These are phyloP conservation scores for Gallinago undulata DNA, from an alignment of 2,113 vertebrate species.

Conservation along the genomic window DNA sequence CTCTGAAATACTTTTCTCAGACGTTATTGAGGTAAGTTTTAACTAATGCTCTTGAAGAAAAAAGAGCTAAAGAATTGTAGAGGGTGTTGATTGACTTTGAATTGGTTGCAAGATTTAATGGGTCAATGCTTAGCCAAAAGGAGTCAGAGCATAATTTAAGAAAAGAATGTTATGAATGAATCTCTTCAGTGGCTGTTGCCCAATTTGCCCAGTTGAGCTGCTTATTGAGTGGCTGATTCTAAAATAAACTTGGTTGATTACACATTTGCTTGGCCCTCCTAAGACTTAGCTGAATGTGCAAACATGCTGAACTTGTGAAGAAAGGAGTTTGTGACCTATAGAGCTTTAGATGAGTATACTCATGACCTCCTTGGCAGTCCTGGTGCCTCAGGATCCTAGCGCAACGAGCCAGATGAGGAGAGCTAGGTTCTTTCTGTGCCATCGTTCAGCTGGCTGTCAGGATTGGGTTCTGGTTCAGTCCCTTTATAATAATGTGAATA, in stretches of 20 bases:
- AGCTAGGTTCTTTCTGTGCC: neutral
- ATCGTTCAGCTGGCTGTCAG: neutral
- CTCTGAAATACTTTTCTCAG: constrained; percentile 99
- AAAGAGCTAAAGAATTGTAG: constrained; percentile 40
- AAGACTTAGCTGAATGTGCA: neutral
- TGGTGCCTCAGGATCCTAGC: neutral
- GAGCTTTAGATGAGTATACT: neutral
- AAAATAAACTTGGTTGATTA: constrained; percentile 45
- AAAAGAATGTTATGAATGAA: neutral
- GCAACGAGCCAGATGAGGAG: neutral
- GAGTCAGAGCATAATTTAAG: constrained; percentile 61
- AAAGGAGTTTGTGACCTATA: neutral
- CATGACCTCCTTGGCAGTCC: neutral
- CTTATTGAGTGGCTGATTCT: constrained; percentile 50
- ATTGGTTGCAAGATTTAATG: constrained; percentile 52
- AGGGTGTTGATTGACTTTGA: constrained; percentile 38
- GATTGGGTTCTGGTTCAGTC: constrained; percentile 46
- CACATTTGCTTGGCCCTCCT: constrained; percentile 37
- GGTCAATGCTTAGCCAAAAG: constrained; percentile 65
- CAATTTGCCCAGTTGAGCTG: constrained; percentile 48
- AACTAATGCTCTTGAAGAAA: constrained; percentile 66
- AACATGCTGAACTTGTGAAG: constrained; percentile 16
- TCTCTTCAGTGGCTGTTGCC: constrained; percentile 47
- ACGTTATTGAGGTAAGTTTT: constrained; percentile 98
- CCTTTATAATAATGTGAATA: neutral